Evolutionary conservation across 2,113 vertebrate species (phyloP), one percentile per base, ranked within the genome.

Genomic region (Ancistrus triradiatus): DNA sequence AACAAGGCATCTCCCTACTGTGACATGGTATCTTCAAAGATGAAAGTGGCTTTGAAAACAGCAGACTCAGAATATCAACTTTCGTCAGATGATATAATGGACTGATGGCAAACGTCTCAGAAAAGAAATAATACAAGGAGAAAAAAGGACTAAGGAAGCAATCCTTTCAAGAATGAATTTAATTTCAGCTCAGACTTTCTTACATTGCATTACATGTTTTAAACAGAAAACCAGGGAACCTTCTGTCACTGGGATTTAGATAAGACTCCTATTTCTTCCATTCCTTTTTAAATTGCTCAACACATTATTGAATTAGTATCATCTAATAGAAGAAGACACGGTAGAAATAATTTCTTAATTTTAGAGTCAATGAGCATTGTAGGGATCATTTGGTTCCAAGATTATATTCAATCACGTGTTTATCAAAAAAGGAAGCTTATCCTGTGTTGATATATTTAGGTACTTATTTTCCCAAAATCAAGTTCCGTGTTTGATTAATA

Each of bases 31-130:
- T 77, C 75, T 81, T 73, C 71, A 79, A 78, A 86, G 84, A 87
- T 85, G 72, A 87, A 87, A 86, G 83, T 72, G 80, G 80, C 84
- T 86, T 76, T 80, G 75, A 80, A 79, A 80, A 75, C 73, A 75
- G 64, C 59, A 70, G 74, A 79, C 73, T 78, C 55, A 51, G 70
- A 83, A 70, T 66, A 63, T 74, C 64, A 69, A 42, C 63, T 78
- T 85, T 72, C 76, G 38, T 61, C 64, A 73, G 72, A 83, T 86
- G 81, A 85, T 78, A 79, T 83, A 84, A 86, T 83, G 78, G 77
- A 84, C 80, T 84, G 79, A 81, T 72, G 27, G 51, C 15, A 37
- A 58, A 31, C 79, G 78, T 74, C 77, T 77, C 59, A 75, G 80
- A 84, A 72, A n/a, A n/a, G n/a, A n/a, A n/a, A n/a, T n/a, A n/a